These are phyloP conservation scores for Tragulus kanchil DNA, from an alignment of 2,113 vertebrate species.

Conservation along the genomic window DNA sequence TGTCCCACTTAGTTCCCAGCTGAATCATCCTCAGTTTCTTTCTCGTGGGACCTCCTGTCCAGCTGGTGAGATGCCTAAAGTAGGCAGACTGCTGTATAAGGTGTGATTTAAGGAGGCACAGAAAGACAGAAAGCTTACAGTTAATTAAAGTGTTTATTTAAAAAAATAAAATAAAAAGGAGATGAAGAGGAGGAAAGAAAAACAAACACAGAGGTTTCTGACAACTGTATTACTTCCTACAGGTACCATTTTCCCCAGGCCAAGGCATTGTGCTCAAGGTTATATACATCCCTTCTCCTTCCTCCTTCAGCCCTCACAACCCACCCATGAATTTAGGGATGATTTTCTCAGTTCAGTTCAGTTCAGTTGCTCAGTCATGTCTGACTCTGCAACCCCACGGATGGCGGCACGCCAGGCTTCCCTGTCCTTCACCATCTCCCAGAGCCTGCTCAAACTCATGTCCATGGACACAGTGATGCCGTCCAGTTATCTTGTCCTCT, in stretches of 20 bases:
- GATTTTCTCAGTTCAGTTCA: too few relatives aligned
- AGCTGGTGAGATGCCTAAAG: constrained; percentile 32
- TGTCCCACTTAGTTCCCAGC: background rate
- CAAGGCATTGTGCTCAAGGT: background rate
- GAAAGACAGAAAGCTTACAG: background rate
- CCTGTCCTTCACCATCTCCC: too few relatives aligned
- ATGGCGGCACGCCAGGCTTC: too few relatives aligned
- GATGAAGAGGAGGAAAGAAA: background rate
- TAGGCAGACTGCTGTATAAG: background rate
- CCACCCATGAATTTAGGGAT: too few relatives aligned
- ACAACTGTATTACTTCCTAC: background rate
- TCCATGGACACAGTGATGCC: too few relatives aligned
- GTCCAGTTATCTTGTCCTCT: too few relatives aligned
- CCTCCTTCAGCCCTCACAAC: background rate
- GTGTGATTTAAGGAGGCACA: background rate
- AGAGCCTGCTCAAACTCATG: too few relatives aligned
- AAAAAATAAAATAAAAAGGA: background rate
- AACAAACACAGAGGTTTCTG: too few relatives aligned
- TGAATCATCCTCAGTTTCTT: background rate
- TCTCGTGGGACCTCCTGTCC: constrained; percentile 3
- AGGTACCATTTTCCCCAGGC: background rate
- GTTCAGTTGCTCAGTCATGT: too few relatives aligned
- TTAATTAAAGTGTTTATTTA: background rate
- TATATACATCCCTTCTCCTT: background rate
- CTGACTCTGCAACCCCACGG: too few relatives aligned